Conservation (phyloP, 1,140 invertebrate genomes). For the Choristoneura fumiferana region DNA sequence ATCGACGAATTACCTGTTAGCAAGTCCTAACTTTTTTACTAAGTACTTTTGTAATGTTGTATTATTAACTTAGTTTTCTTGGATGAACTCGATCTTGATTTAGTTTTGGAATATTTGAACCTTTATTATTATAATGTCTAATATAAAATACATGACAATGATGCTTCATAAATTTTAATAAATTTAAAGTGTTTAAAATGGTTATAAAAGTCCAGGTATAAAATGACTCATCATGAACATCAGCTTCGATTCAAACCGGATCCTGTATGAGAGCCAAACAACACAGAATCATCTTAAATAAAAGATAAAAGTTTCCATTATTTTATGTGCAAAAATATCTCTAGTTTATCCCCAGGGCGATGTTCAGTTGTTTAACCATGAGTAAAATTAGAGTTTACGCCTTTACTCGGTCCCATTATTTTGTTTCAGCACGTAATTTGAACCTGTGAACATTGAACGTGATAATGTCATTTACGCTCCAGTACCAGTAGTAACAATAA, state of each 20-base stretch:
- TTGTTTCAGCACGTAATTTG: conserved; percentile 8
- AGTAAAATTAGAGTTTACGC: neutral
- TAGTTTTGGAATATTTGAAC: too few species aligned
- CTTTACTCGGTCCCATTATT: conserved; percentile 10
- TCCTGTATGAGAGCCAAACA: neutral
- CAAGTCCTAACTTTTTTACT: too few species aligned
- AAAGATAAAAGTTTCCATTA: too few species aligned
- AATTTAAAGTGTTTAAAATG: too few species aligned
- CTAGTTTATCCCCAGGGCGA: neutral
- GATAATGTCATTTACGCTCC: conserved; percentile 10
- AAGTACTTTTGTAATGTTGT: too few species aligned
- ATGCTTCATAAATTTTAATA: too few species aligned
- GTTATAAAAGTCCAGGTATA: too few species aligned
- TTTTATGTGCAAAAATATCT: neutral
- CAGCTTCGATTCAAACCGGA: conserved; percentile 1
- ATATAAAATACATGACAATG: too few species aligned
- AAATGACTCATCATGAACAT: neutral
- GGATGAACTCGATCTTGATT: too few species aligned
- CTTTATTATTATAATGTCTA: too few species aligned
- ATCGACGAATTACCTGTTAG: too few species aligned
- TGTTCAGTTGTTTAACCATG: neutral
- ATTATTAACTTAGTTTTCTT: too few species aligned
- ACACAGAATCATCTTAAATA: neutral
- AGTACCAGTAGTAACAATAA: neutral
- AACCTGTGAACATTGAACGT: neutral